Evolutionary conservation across 2,113 vertebrate genomes (phyloP), one percentile per base, ranked within the genome.

Genomic region (Urocitellus parryii): DNA sequence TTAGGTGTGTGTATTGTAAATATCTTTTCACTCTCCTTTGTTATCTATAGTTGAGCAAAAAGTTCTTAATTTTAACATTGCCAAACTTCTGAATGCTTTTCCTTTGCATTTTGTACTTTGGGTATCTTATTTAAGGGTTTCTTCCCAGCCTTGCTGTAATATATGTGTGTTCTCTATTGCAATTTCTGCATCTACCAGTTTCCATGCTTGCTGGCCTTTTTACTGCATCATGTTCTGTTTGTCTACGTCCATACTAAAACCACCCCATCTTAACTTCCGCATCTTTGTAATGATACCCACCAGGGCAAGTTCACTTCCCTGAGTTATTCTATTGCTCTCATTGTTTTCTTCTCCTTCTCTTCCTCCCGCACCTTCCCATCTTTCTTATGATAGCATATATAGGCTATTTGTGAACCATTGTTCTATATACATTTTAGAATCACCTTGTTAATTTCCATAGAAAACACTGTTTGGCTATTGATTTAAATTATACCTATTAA

Each of bases 21-120:
- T 84, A 79, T 48, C 51, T 76, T 96, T 82, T 88, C 25, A 82
- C 53, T 91, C 9, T 74, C 65, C 63, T 95, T 81, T 84, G 27
- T 48, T 45, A 78, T 45, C 10, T 24, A 70, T 18, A 80, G 27
- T 89, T 74, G 48, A 83, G 45, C 5, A 22, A 67, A 29, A 13
- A 29, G 1, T 61, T 51, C 65, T 82, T 65, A 70, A 11, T 29
- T 77, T 84, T 48, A 29, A n/a, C 70, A 78, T 29, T 72, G 10
- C n/a, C 22, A 67, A 82, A 51, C 58, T 2, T 70, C 77, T 39
- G 51, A 8, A 53, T 70, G 20, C 77, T 90, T 67, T 32, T 37
- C 22, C 67, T 83, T 88, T 70, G 17, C 18, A 53, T 29, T 73
- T 89, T 83, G 51, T 42, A 39, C 37, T 81, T 63, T 65, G 2